Conservation (phyloP, 2,888 invertebrate species). For the Agrochola circellaris region DNA sequence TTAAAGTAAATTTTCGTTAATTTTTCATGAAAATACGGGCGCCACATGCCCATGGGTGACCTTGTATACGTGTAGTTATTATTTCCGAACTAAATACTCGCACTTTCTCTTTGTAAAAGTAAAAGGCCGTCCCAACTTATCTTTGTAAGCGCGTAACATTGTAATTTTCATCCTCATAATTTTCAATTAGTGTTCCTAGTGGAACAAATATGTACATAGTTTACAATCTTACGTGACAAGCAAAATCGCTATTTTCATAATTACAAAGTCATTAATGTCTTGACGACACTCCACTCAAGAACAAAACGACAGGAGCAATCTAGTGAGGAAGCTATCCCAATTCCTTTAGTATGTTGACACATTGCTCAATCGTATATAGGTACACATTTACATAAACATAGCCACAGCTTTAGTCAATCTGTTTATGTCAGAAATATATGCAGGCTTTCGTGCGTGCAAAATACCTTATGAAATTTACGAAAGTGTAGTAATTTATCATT, state of each 20-base stretch:
- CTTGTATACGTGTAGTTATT: background rate
- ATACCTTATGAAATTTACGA: slow-evolving; percentile 61
- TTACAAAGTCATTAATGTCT: slow-evolving; percentile 72
- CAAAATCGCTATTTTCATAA: slow-evolving; percentile 68
- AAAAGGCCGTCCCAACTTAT: slow-evolving; percentile 28
- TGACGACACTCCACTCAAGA: slow-evolving; percentile 63
- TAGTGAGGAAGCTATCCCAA: slow-evolving; percentile 48
- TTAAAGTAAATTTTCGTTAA: too few relatives aligned
- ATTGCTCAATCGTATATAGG: slow-evolving; percentile 48
- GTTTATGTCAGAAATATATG: slow-evolving; percentile 60
- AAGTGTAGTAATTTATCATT: slow-evolving; percentile 61
- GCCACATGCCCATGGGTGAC: too few relatives aligned
- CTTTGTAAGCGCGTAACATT: slow-evolving; percentile 54
- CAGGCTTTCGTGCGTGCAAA: slow-evolving; percentile 55
- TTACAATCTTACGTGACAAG: slow-evolving; percentile 65
- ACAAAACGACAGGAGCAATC: slow-evolving; percentile 66
- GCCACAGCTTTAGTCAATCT: slow-evolving; percentile 57
- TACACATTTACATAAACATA: slow-evolving; percentile 45
- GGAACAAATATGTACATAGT: slow-evolving; percentile 68
- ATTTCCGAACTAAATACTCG: slow-evolving; percentile 29
- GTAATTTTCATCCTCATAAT: slow-evolving; percentile 63
- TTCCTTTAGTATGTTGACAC: slow-evolving; percentile 54
- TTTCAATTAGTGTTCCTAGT: slow-evolving; percentile 65
- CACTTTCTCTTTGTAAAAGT: slow-evolving; percentile 28
- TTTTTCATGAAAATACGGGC: too few relatives aligned